Base-by-base conservation (phyloP, 2,797 vertebrate species). In the Pipistrellus kuhlii region DNA sequence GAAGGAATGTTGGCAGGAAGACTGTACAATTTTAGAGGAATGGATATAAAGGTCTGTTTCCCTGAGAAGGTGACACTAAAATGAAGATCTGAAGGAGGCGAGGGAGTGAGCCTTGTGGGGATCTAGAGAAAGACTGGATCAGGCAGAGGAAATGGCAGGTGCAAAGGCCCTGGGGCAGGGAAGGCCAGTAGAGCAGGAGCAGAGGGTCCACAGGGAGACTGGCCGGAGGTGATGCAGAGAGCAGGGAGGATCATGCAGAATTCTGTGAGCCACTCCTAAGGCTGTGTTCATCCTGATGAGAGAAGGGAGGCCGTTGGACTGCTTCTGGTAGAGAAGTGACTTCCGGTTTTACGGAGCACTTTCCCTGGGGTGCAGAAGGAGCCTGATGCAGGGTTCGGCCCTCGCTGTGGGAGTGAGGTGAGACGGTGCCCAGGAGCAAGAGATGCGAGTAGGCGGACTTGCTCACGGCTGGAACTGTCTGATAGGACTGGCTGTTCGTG, bases 161-260 rank as follows among this genome's bases (percentile, higher is more conserved):
- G 41, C 78, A 66, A 68, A 75, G 73, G 44, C 32, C 71, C 81
- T 62, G 57, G 25, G 80, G 85, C 2, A 55, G 35, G 5, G 14
- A 11, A 15, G 32, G 48, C n/a, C 38, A 59, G 30, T 38, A 6
- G 48, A 41, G 10, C 6, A 9, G 46, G 55, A 53, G 69, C 41
- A 78, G 51, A 84, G 51, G 44, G 6, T 62, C 4, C 3, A 14
- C 46, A 53, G 18, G 12, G 32, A 84, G n/a, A 35, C 30, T 13
- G 13, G 17, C 2, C 51, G n/a, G 53, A 87, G 64, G 64, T 35
- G 73, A 30, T 15, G 41, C 6, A 9, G 23, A 78, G 32, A n/a
- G 13, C 8, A 51, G 23, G 35, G 2, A 0, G 1, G 62, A 10
- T 41, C 44, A 0, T 1, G 11, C 1, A n/a, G 51, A 68, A 75